These are phyloP conservation scores for Dipodomys merriami DNA, from an alignment of 2,113 vertebrate genomes.

Conservation along the genomic window DNA sequence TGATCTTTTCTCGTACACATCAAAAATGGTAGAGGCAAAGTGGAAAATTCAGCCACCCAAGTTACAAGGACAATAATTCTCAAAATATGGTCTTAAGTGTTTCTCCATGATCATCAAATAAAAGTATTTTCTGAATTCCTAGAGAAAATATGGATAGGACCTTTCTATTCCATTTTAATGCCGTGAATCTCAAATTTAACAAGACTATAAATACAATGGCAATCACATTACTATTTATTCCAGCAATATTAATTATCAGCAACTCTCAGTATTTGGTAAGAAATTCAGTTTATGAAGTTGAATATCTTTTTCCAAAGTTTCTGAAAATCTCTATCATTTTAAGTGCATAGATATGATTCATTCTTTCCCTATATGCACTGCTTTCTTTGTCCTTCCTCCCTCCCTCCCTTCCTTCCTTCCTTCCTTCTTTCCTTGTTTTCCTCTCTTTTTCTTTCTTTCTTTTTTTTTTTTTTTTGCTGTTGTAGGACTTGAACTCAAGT, in stretches of 20 bases:
- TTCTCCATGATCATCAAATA: slow-evolving; percentile 47
- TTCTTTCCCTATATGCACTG: neutral
- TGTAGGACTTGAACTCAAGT: too few species aligned
- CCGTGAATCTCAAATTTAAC: neutral
- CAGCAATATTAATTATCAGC: slow-evolving; percentile 29
- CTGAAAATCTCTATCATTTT: neutral
- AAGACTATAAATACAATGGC: neutral
- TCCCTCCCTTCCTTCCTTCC: too few species aligned
- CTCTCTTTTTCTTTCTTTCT: too few species aligned
- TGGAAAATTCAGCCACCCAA: neutral
- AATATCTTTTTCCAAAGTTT: neutral
- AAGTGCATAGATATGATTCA: neutral
- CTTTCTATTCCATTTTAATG: slow-evolving; percentile 16
- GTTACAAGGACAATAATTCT: slow-evolving; percentile 1
- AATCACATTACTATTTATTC: slow-evolving; percentile 21
- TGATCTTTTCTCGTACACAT: neutral
- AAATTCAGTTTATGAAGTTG: slow-evolving; percentile 39
- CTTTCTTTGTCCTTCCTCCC: too few species aligned
- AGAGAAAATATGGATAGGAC: neutral
- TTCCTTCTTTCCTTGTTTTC: too few species aligned
- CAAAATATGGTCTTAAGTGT: neutral
- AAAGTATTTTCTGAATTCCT: slow-evolving; percentile 3
- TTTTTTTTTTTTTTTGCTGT: too few species aligned
- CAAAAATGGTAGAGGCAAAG: neutral
- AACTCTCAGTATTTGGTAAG: neutral